Evolutionary conservation across 2,888 invertebrate genomes (phyloP).

Genomic region (Arctia plantaginis): DNA sequence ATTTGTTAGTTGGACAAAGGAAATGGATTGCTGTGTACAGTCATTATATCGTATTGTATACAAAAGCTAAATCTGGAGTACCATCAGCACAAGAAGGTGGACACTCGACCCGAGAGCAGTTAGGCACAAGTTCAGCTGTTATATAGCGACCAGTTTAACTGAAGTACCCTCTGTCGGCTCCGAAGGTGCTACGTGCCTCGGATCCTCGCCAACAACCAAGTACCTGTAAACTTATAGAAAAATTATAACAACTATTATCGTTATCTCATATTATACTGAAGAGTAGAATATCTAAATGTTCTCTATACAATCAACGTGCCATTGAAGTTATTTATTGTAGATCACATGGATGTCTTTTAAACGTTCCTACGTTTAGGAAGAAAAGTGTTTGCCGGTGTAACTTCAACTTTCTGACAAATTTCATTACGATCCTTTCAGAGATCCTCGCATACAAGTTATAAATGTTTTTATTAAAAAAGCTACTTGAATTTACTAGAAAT

Average conservation of each 20-base stretch:
- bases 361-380: not conserved
- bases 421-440: not conserved
- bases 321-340: not conserved
- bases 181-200: constrained; percentile 75
- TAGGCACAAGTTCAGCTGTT: constrained; percentile 73
- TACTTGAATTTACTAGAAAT: not conserved
- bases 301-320: not conserved
- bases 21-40: constrained; percentile 3
- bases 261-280: constrained; percentile 15
- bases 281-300: not conserved
- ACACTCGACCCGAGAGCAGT: constrained; percentile 72
- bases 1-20: constrained; percentile 12
- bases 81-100: constrained; percentile 67
- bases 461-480: not conserved
- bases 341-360: not conserved
- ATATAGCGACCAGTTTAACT: constrained; percentile 64
- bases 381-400: not conserved
- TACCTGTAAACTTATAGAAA: constrained; percentile 42
- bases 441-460: not conserved
- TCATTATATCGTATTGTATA: constrained; percentile 51
- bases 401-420: not conserved
- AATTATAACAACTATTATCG: constrained; percentile 38
- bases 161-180: constrained; percentile 60
- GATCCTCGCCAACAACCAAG: constrained; percentile 69
- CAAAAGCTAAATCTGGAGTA: constrained; percentile 68